A percentile compares a stretch with the other conserved stretches of the same genome.
Conservation (phyloP, 2,797 vertebrate species). For the Enteromius unitaeniatus region DNA sequence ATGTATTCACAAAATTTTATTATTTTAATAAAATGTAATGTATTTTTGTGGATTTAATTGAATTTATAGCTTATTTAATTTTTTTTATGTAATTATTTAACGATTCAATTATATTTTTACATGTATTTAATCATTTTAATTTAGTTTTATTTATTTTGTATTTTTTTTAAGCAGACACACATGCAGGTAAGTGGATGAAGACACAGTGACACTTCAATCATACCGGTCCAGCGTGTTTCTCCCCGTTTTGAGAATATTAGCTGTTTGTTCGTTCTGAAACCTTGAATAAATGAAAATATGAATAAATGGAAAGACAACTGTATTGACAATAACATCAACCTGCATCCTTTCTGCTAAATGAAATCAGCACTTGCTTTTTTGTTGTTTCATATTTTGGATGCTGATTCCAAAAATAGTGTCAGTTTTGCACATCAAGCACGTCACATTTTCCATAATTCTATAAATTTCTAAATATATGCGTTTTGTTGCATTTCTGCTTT, state of each 20-base stretch:
- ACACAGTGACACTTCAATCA: slow-evolving; percentile 54
- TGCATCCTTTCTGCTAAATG: not conserved
- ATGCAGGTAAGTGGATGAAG: no score
- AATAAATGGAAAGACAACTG: slow-evolving; percentile 64
- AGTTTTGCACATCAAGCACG: not conserved
- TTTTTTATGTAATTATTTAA: no score
- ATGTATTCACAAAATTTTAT: no score
- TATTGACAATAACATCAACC: not conserved
- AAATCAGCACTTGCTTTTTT: no score
- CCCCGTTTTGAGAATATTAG: slow-evolving; percentile 82
- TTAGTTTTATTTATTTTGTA: no score
- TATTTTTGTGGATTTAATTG: no score
- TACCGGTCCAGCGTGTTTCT: slow-evolving; percentile 85
- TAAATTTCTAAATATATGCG: not conserved
- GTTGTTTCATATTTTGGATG: not conserved
- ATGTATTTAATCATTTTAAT: no score
- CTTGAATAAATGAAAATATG: slow-evolving; percentile 66
- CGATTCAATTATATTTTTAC: no score
- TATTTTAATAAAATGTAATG: no score
- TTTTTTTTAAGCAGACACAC: no score
- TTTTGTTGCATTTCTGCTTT: not conserved
- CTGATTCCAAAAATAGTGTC: not conserved
- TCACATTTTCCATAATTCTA: not conserved
- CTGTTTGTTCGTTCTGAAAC: slow-evolving; percentile 84
- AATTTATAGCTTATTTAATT: no score